A percentile compares a stretch with the other conserved stretches of the same genome.
phyloP scores from a whole-genome alignment of 1,140 invertebrate genomes.

The Drosophila nigromelanica region DNA sequence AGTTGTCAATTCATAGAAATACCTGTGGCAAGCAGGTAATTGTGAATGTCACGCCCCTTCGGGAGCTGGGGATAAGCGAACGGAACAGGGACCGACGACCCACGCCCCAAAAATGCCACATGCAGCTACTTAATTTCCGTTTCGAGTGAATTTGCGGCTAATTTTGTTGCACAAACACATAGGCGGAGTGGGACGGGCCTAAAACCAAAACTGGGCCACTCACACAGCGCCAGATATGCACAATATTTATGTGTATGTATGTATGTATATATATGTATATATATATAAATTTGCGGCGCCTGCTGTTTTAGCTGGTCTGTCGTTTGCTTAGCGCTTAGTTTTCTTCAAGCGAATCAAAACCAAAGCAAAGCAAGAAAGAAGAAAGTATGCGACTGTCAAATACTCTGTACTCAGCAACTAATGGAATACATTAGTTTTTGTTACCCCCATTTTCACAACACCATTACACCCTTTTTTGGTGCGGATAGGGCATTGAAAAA shows the following conservation, averaged over 20 bases:
- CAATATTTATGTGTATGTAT: slow-evolving; percentile 3
- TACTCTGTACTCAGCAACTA: not conserved
- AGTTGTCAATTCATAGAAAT: slow-evolving; percentile 22
- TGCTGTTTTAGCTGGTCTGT: slow-evolving; percentile 54
- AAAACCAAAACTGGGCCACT: slow-evolving; percentile 60
- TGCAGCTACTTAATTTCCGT: slow-evolving; percentile 77
- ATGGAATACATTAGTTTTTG: no score
- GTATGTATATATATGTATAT: slow-evolving; percentile 21
- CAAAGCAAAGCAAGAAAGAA: slow-evolving; percentile 24
- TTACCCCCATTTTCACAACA: no score
- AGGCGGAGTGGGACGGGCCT: slow-evolving; percentile 38
- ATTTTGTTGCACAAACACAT: slow-evolving; percentile 66
- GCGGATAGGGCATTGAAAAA: slow-evolving; percentile 38
- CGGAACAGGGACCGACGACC: slow-evolving; percentile 35
- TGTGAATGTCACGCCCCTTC: slow-evolving; percentile 20
- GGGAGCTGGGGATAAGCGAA: not conserved
- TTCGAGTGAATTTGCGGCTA: slow-evolving; percentile 79
- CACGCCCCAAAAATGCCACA: slow-evolving; percentile 62
- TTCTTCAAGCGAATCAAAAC: slow-evolving; percentile 42
- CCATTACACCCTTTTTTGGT: not conserved
- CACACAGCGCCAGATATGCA: slow-evolving; percentile 24
- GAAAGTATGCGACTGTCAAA: not conserved
- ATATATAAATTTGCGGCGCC: slow-evolving; percentile 46
- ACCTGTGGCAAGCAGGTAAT: slow-evolving; percentile 25
- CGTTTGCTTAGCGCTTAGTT: slow-evolving; percentile 28